Base-by-base conservation (phyloP, 2,113 vertebrate genomes). In the Ciconia maguari region DNA sequence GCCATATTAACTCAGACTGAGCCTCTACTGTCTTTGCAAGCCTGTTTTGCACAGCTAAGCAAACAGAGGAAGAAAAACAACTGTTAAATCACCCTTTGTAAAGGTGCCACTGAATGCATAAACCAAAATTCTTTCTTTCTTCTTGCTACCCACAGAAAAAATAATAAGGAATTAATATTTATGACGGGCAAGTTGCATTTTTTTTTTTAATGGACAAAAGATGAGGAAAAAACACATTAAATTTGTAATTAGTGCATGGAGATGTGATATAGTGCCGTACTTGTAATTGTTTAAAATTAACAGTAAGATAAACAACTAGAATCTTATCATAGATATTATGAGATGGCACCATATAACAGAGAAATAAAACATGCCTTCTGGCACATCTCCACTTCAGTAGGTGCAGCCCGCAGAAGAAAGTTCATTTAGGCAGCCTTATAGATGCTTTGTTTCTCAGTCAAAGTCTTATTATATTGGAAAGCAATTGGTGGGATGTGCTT, bases 21-120 rank as follows among this genome's bases (percentile, higher is more conserved):
- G 74, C 55, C 49, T 71, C 58, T 87, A 24, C 82, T 93, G 74
- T 55, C 74, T 94, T 93, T 94, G 81, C 95, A 94, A 95, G 58
- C 36, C 51, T 91, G 48, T 81, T 94, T 66, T 92, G 84, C 87
- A 80, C 42, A 81, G 84, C 87, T 71, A 93, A 95, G 89, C 79
- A 82, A 90, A 93, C 44, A 92, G 75, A 72, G 18, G 29, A 74
- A 80, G 85, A 66, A 93, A 94, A 91, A 65, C 36, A 94, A 61
- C 57, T 74, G 36, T 54, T 55, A 58, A 68, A 57, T 83, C 38
- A 60, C 20, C 66, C 36, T 75, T 88, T 91, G 34, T 94, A 87
- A 91, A 76, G 22, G 51, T 57, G 52, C 49, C 64, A 46, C 52
- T 60, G 58, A 92, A 92, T 69, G 22, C 34, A 76, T 55, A 64